phyloP scores from a whole-genome alignment of 2,113 vertebrate genomes.

The Syrrhaptes paradoxus region DNA sequence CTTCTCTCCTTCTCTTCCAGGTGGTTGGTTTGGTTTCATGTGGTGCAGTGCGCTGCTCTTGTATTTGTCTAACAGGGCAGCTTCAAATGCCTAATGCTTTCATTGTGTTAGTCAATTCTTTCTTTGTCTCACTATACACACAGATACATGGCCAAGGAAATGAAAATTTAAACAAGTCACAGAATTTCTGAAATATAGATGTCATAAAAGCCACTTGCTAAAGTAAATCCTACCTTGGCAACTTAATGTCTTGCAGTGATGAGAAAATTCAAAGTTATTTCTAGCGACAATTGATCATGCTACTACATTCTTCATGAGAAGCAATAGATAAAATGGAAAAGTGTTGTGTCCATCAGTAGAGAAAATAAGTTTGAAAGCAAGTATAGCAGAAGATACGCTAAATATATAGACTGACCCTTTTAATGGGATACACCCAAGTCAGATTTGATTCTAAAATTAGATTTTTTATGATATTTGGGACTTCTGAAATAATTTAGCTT shows the following conservation, averaged over 20 bases:
- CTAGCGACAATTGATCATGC: conserved; percentile 64
- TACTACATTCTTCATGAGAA: conserved; percentile 23
- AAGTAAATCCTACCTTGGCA: conserved; percentile 72
- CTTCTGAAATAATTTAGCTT: background rate
- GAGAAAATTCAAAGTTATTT: conserved; percentile 75
- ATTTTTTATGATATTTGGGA: background rate
- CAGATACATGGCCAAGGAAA: conserved; percentile 43
- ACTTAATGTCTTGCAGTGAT: conserved; percentile 74
- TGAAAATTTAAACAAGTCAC: conserved; percentile 68
- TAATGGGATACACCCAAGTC: background rate
- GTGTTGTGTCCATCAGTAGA: conserved; percentile 15
- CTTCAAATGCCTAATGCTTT: conserved; percentile 22
- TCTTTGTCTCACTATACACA: conserved; percentile 36
- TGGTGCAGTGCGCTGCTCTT: background rate
- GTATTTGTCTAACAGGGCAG: conserved; percentile 35
- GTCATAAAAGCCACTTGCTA: conserved; percentile 58
- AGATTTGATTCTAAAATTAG: background rate
- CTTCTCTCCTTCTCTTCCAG: conserved; percentile 18
- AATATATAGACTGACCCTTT: background rate
- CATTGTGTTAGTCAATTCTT: background rate
- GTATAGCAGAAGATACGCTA: background rate
- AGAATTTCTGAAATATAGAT: conserved; percentile 59
- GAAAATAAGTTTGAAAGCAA: conserved; percentile 56
- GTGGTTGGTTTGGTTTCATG: conserved; percentile 17
- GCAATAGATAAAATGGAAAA: conserved; percentile 36